A percentile compares a stretch with the other conserved stretches of the same genome.
Conservation (phyloP, 2,888 invertebrate species). For the Exocentrus adspersus region DNA sequence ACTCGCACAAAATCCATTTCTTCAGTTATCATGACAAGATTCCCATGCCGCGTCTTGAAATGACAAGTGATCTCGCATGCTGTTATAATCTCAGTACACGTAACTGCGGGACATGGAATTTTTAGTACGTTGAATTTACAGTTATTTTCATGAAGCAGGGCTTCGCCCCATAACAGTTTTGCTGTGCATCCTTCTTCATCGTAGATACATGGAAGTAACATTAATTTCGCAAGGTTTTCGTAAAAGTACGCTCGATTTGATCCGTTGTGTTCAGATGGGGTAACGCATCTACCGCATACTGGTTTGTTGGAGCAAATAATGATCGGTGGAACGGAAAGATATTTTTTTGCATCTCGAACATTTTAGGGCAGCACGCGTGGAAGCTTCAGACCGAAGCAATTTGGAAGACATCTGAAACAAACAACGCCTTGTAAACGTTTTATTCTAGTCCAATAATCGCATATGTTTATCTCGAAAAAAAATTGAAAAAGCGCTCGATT, state of each 20-base stretch:
- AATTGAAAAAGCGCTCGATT: too few species aligned
- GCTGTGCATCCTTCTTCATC: conserved; percentile 21
- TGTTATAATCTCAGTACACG: conserved; percentile 21
- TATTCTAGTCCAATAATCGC: too few species aligned
- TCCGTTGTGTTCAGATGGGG: background rate
- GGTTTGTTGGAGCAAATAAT: conserved; percentile 22
- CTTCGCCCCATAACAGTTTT: conserved; percentile 31
- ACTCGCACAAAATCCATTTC: too few species aligned
- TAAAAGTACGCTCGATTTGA: conserved; percentile 15
- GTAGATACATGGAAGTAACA: conserved; percentile 34
- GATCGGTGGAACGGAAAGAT: conserved; percentile 36
- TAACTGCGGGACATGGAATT: conserved; percentile 31
- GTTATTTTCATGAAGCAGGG: conserved; percentile 28
- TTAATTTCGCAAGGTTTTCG: conserved; percentile 32
- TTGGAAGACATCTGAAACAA: background rate
- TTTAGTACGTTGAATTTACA: conserved; percentile 28
- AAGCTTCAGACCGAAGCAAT: background rate
- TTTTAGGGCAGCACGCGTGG: conserved; percentile 8
- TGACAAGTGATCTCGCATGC: conserved; percentile 24
- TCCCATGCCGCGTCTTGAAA: conserved; percentile 26
- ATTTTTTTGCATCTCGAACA: conserved; percentile 33
- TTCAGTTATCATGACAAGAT: background rate
- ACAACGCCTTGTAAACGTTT: too few species aligned
- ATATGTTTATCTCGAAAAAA: too few species aligned
- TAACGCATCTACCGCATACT: conserved; percentile 33